Evolutionary conservation across 2,113 vertebrate genomes (phyloP).

Genomic region (Campylomormyrus tamandua): DNA sequence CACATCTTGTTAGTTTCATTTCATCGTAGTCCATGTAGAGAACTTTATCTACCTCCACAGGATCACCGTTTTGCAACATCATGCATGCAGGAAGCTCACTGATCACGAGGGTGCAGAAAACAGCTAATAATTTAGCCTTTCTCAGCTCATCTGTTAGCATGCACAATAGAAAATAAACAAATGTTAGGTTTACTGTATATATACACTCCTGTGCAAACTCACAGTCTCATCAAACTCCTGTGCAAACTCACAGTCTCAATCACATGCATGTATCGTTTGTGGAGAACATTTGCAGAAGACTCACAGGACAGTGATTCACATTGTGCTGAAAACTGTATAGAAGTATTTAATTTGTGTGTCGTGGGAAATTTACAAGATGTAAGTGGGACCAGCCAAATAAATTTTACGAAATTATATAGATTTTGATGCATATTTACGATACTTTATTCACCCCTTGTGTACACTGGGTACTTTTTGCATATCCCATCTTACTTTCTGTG

Average conservation of each 20-base stretch:
- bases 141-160: background rate
- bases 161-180: background rate
- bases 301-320: background rate
- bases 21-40: slow-evolving; percentile 31
- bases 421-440: background rate
- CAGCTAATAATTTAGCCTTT: slow-evolving; percentile 25
- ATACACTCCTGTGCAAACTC: background rate
- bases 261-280: background rate
- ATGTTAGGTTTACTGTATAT: background rate
- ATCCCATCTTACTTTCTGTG: background rate
- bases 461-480: background rate
- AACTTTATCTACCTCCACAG: slow-evolving; percentile 43
- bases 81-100: slow-evolving; percentile 25
- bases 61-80: slow-evolving; percentile 33
- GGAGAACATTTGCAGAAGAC: background rate
- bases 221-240: background rate
- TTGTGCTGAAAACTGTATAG: background rate
- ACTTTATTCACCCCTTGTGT: background rate
- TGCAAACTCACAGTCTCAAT: background rate
- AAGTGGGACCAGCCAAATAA: background rate
- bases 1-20: background rate
- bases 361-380: background rate
- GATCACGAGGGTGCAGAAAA: slow-evolving; percentile 27
- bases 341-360: background rate
- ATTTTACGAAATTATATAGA: background rate